Evolutionary conservation across 2,888 invertebrate species (phyloP).

Genomic region (Oscheius myriophilus): DNA sequence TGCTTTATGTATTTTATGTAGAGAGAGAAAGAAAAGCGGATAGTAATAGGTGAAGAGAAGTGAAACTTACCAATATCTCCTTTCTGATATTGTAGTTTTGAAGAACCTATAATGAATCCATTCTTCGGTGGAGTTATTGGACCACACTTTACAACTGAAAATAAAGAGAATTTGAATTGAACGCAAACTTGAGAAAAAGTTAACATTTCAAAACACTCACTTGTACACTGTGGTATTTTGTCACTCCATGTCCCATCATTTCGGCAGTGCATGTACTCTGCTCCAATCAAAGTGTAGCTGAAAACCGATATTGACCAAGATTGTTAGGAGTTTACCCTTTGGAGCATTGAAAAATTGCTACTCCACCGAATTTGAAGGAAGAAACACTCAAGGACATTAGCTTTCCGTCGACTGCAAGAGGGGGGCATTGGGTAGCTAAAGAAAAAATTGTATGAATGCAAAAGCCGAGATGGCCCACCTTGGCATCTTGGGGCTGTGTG

Average conservation of each 20-base stretch:
- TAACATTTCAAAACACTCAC: conserved; percentile 19
- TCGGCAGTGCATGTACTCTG: conserved; percentile 61
- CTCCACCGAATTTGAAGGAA: conserved; percentile 72
- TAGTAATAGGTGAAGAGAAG: no score
- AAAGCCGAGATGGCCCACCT: conserved; percentile 74
- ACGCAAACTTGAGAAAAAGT: no score
- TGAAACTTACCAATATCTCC: conserved; percentile 38
- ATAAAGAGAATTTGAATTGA: conserved; percentile 2
- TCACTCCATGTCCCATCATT: conserved; percentile 63
- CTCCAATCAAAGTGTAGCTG: conserved; percentile 59
- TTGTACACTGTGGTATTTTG: conserved; percentile 59
- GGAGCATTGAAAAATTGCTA: conserved; percentile 77
- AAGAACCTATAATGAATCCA: conserved; percentile 52
- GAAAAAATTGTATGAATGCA: background rate
- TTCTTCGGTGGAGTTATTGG: conserved; percentile 47
- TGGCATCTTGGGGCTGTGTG: conserved; percentile 89
- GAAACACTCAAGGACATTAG: conserved; percentile 57
- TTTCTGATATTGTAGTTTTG: conserved; percentile 43
- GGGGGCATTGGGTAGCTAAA: conserved; percentile 62
- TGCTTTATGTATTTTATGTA: no score
- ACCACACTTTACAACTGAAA: conserved; percentile 48
- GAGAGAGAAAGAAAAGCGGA: no score
- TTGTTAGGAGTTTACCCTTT: conserved; percentile 32
- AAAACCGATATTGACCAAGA: no score
- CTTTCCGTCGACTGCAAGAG: conserved; percentile 54